These are phyloP conservation scores for Synanthedon myopaeformis DNA, from an alignment of 2,888 invertebrate genomes.

Conservation along the genomic window DNA sequence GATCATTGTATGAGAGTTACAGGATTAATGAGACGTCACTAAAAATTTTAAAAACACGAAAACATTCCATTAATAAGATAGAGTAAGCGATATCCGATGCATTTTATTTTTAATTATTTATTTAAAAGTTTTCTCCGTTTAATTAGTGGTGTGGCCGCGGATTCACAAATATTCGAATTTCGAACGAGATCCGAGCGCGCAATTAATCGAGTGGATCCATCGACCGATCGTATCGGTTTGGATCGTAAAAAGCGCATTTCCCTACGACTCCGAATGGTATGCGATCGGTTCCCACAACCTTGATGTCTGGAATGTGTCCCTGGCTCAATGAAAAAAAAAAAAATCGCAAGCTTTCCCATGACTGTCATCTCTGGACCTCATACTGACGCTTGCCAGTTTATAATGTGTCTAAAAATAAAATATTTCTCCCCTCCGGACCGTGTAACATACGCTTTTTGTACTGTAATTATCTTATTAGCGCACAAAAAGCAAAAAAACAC, in stretches of 20 bases:
- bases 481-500: constrained; percentile 18
- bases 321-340: constrained; percentile 38
- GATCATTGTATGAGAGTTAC: too few species aligned
- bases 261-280: constrained; percentile 41
- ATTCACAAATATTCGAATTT: constrained; percentile 38
- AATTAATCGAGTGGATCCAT: constrained; percentile 58
- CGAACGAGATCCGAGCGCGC: constrained; percentile 33
- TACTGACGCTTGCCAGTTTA: constrained; percentile 19
- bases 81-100: too few species aligned
- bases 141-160: background rate
- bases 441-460: constrained; percentile 6
- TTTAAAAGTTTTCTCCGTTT: background rate
- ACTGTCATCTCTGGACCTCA: constrained; percentile 36
- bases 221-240: constrained; percentile 50
- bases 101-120: too few species aligned
- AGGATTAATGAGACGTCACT: background rate
- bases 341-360: constrained; percentile 63
- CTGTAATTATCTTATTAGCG: constrained; percentile 31
- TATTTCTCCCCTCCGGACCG: constrained; percentile 1
- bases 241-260: constrained; percentile 52
- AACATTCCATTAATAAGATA: too few species aligned
- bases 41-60: too few species aligned
- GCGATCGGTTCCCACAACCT: constrained; percentile 66
- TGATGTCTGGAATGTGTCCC: constrained; percentile 46
- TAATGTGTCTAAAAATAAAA: constrained; percentile 7